These are phyloP conservation scores for Pogonocherus hispidulus DNA, from an alignment of 2,888 invertebrate genomes.

Conservation along the genomic window DNA sequence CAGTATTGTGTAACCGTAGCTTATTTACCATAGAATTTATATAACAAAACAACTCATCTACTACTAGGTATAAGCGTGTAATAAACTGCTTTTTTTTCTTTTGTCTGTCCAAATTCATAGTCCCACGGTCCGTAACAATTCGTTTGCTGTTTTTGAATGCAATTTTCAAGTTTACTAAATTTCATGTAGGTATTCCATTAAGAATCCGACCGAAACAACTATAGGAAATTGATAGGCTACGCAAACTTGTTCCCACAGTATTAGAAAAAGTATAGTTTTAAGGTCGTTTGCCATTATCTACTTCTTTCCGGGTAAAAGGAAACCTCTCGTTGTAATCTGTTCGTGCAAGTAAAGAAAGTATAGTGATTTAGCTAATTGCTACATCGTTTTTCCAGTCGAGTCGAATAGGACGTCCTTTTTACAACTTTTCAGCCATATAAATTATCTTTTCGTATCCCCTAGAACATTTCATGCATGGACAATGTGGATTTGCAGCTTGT, in stretches of 20 bases:
- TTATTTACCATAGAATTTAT: background rate
- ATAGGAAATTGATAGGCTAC: background rate
- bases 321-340: background rate
- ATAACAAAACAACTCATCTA: background rate
- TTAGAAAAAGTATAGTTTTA: background rate
- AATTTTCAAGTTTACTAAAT: background rate
- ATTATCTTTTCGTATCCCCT: no score
- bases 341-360: background rate
- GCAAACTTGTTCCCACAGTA: background rate
- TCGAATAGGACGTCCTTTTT: no score
- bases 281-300: background rate
- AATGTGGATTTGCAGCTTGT: no score
- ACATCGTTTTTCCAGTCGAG: background rate
- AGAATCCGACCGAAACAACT: background rate
- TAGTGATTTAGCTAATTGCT: background rate
- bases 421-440: no score
- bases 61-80: background rate
- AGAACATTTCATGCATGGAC: no score
- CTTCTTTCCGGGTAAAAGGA: background rate
- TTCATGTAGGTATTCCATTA: background rate
- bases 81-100: conserved; percentile 1
- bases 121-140: background rate
- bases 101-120: conserved; percentile 1
- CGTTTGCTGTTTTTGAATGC: background rate
- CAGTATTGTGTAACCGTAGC: background rate